phyloP scores from a whole-genome alignment of 1,140 invertebrate species.

The Ceratitis capitata region DNA sequence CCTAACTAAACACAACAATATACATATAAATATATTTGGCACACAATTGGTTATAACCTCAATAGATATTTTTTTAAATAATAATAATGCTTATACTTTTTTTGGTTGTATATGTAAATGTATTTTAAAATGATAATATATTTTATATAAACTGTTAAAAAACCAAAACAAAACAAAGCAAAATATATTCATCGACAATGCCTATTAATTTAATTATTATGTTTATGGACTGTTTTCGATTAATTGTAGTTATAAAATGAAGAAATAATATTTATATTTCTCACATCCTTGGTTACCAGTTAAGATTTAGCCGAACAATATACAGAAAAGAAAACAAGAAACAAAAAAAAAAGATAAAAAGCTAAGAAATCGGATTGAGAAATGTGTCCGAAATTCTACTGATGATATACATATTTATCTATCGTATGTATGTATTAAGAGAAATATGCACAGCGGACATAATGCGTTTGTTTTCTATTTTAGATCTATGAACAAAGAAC shows the following conservation, averaged over 20 bases:
- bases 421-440: too few species aligned
- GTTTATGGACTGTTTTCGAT: background rate
- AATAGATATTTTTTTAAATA: slow-evolving; percentile 24
- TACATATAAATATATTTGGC: slow-evolving; percentile 9
- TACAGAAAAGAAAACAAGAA: background rate
- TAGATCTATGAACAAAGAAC: slow-evolving; percentile 39
- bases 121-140: slow-evolving; percentile 30
- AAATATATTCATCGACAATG: slow-evolving; percentile 4
- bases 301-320: background rate
- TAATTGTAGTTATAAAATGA: background rate
- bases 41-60: background rate
- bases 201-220: slow-evolving; percentile 15
- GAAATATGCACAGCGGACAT: slow-evolving; percentile 41
- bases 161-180: background rate
- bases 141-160: slow-evolving; percentile 37
- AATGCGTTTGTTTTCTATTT: slow-evolving; percentile 47
- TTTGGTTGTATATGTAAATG: slow-evolving; percentile 31
- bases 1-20: slow-evolving; percentile 26
- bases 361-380: background rate
- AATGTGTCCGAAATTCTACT: background rate
- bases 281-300: background rate
- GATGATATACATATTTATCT: too few species aligned
- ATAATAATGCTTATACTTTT: background rate
- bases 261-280: background rate
- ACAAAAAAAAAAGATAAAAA: background rate